Base-by-base conservation (phyloP, 2,797 vertebrate genomes). In the Gymnothorax javanicus region DNA sequence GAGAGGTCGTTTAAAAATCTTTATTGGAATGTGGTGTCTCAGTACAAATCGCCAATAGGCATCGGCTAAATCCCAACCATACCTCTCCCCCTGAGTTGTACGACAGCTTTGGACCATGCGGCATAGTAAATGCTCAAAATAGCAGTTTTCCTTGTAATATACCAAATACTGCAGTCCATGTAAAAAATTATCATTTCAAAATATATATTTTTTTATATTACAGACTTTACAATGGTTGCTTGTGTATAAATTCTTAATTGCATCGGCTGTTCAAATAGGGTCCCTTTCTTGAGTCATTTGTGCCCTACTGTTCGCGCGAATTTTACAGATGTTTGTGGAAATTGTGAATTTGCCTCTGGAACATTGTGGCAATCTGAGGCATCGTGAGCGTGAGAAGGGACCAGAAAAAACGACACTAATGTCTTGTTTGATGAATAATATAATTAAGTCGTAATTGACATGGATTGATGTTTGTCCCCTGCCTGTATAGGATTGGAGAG, bases 21-120 rank as follows among this genome's bases (percentile, higher is more conserved):
- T 96, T 96, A 96, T 96, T 96, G 90, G 95, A 93, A 94, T 94
- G 94, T 95, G 95, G 94, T 95, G 94, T 95, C 95, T 96, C 93
- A 93, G 95, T 96, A 96, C 95, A 96, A 93, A 95, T 94, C 91
- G 96, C 94, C 95, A 90, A 95, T 92, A 90, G 91, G 91, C 93
- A 86, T 92, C 91, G 90, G 77, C 77, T 92, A 73, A 91, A 91
- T 89, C 91, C 89, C 90, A 89, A n/a, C 69, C 50, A 85, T 89
- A 89, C 67, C 75, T 88, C 90, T 82, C 83, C 90, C 93, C 90
- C 86, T 86, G 59, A 91, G 90, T 91, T 90, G 91, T 91, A 94
- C 90, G 94, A 90, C 87, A 92, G 62, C 60, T 69, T 86, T 54
- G 20, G 77, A n/a, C 50, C 50, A 67, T 82, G 62, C 82, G 62